Conservation (phyloP, 2,797 vertebrate species). For the Danio aesculapii region DNA sequence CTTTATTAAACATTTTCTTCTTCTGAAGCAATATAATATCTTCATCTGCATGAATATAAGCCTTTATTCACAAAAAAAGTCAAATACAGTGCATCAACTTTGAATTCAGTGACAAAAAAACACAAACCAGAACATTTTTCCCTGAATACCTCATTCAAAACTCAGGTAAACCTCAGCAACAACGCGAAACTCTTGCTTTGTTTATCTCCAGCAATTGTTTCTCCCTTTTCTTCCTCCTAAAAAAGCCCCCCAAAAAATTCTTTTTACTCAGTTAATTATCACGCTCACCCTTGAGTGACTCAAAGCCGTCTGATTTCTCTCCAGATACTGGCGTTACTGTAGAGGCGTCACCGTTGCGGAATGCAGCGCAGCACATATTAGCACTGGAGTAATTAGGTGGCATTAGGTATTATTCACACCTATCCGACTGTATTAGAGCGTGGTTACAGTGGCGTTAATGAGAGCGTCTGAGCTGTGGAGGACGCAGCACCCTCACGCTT, state of each 20-base stretch:
- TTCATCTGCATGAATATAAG: no score
- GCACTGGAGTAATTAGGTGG: conserved; percentile 78
- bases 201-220: conserved; percentile 49
- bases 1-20: no score
- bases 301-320: conserved; percentile 72
- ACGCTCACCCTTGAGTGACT: conserved; percentile 71
- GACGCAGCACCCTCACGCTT: conserved; percentile 68
- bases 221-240: background rate
- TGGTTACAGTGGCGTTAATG: conserved; percentile 80
- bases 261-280: conserved; percentile 72
- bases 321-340: conserved; percentile 65
- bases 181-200: conserved; percentile 4
- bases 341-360: conserved; percentile 57
- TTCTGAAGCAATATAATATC: no score
- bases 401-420: conserved; percentile 80
- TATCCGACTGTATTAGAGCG: conserved; percentile 76
- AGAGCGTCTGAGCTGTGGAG: conserved; percentile 74
- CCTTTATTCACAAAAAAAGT: no score
- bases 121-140: no score
- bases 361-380: conserved; percentile 66
- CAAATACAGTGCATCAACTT: no score
- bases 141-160: background rate
- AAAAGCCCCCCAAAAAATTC: conserved; percentile 11
- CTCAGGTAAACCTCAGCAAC: background rate
- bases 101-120: no score